A percentile compares a stretch with the other conserved stretches of the same genome.
These are phyloP conservation scores for Chrysolina oricalcia DNA, from an alignment of 2,888 invertebrate genomes.

Conservation along the genomic window DNA sequence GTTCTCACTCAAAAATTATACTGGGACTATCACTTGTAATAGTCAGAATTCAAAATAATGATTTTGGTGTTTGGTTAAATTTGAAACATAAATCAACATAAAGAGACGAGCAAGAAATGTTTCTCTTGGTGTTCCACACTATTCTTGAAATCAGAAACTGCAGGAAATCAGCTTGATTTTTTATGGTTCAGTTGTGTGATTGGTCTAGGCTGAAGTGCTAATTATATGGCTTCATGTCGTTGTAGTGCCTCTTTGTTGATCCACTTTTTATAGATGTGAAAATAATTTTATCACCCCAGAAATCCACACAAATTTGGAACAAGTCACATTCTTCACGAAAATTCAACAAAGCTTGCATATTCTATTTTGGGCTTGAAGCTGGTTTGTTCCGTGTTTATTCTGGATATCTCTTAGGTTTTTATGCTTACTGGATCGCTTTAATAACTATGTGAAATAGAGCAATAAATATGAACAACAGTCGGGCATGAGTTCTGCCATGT, in stretches of 20 bases:
- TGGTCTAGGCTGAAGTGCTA: background rate
- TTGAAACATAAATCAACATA: background rate
- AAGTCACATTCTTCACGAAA: background rate
- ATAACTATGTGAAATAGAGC: background rate
- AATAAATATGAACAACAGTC: background rate
- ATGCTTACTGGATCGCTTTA: background rate
- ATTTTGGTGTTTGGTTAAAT: background rate
- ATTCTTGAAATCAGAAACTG: background rate
- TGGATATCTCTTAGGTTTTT: background rate
- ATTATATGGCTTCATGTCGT: background rate
- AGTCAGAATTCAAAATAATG: background rate
- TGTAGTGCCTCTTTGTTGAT: conserved; percentile 18
- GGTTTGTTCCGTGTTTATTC: background rate
- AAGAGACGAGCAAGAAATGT: background rate
- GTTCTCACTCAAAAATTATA: too few species aligned
- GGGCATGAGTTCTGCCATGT: background rate
- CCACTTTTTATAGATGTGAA: conserved; percentile 11
- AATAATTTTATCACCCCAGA: conserved; percentile 5
- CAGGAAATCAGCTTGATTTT: background rate
- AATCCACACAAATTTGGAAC: background rate
- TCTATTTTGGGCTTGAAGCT: background rate
- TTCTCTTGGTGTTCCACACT: background rate
- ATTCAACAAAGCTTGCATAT: background rate
- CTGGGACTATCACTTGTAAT: background rate
- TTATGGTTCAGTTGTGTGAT: background rate